Conservation (phyloP, 2,888 invertebrate genomes). For the Zeuzera pyrina region DNA sequence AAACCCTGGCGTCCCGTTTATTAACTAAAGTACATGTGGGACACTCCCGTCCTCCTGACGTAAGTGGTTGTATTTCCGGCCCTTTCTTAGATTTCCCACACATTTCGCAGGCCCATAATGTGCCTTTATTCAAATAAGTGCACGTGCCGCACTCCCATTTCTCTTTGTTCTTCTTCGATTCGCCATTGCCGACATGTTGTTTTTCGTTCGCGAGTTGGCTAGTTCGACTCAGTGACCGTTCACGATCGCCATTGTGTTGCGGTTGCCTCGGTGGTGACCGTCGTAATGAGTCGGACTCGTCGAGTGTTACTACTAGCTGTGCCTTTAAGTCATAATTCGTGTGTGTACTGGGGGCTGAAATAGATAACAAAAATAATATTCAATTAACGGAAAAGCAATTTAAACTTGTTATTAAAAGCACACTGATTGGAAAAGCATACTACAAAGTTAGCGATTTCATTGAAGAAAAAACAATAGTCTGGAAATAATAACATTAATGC, state of each 20-base stretch:
- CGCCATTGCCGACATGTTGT: conserved; percentile 15
- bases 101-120: conserved; percentile 79
- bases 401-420: too few species aligned
- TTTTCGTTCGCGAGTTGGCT: conserved; percentile 17
- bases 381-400: too few species aligned
- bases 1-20: conserved; percentile 73
- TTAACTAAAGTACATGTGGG: conserved; percentile 84
- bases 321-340: conserved; percentile 51
- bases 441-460: too few species aligned
- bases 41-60: conserved; percentile 83
- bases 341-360: conserved; percentile 26
- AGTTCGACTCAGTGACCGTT: conserved; percentile 23
- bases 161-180: conserved; percentile 20
- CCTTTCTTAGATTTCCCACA: conserved; percentile 78
- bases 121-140: conserved; percentile 76
- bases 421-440: too few species aligned
- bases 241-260: conserved; percentile 31
- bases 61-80: conserved; percentile 75
- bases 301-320: conserved; percentile 55
- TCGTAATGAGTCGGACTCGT: conserved; percentile 44
- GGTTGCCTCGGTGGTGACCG: conserved; percentile 30
- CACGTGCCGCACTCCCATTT: conserved; percentile 82
- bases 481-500: too few species aligned
- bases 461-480: too few species aligned
- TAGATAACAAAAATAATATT: background rate